Percentiles rank a stretch among this genome's conserved stretches.
Evolutionary conservation across 1,140 invertebrate genomes (phyloP).

Genomic region (Hormaphis cornu): DNA sequence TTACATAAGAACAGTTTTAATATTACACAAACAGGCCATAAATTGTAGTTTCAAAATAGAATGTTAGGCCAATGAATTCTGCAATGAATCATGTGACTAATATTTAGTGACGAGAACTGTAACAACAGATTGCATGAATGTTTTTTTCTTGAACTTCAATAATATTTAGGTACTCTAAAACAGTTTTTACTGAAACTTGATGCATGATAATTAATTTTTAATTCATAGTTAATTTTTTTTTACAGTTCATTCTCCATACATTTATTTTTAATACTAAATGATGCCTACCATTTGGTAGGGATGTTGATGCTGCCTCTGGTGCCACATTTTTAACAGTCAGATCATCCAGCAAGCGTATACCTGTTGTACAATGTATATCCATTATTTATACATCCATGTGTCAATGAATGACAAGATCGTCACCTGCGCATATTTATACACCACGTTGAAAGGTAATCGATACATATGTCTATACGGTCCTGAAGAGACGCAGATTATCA

Average conservation of each 20-base stretch:
- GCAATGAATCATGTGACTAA: conserved; percentile 15
- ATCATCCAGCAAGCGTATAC: conserved; percentile 29
- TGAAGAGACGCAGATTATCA: conserved; percentile 31
- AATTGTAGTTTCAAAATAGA: conserved; percentile 9
- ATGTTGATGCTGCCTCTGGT: conserved; percentile 6
- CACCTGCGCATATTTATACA: conserved; percentile 32
- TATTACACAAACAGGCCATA: conserved; percentile 1
- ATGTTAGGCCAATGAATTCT: conserved; percentile 19
- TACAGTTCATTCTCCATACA: conserved; percentile 29
- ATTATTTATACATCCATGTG: conserved; percentile 15
- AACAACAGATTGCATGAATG: conserved; percentile 15
- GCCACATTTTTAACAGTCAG: conserved; percentile 6
- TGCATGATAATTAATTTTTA: conserved; percentile 8
- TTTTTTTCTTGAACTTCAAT: conserved; percentile 22
- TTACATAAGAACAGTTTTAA: conserved; percentile 4
- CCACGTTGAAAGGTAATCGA: conserved; percentile 32
- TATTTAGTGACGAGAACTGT: conserved; percentile 21
- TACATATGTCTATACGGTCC: conserved; percentile 30
- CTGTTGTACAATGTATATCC: conserved; percentile 27
- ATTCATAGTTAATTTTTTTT: conserved; percentile 14
- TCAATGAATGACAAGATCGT: conserved; percentile 30
- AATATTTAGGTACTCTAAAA: conserved; percentile 14
- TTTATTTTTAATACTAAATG: conserved; percentile 30
- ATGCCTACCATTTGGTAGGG: conserved; percentile 32
- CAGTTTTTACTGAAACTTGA: conserved; percentile 30